These are phyloP conservation scores for Caenorhabditis panamensis DNA, from an alignment of 2,888 invertebrate species.

Conservation along the genomic window DNA sequence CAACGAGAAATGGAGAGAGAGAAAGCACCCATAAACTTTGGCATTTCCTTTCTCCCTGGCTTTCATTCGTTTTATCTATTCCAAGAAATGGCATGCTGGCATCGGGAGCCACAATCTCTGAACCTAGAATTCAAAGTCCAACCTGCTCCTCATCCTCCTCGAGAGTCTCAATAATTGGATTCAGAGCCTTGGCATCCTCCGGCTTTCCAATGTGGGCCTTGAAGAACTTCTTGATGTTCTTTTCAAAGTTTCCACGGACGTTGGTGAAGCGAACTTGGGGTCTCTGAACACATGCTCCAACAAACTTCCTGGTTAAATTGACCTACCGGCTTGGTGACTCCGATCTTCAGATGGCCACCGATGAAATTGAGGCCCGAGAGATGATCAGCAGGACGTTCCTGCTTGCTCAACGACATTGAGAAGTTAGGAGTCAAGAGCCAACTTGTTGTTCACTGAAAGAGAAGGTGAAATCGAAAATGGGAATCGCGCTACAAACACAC, in stretches of 20 bases:
- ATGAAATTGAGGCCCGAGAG: conserved; percentile 33
- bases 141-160: conserved; percentile 36
- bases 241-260: not conserved
- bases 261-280: conserved; percentile 3
- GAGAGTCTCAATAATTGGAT: not conserved
- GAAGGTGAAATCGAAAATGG: not conserved
- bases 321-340: conserved; percentile 18
- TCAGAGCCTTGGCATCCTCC: conserved; percentile 3
- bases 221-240: conserved; percentile 31
- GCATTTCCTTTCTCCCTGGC: not conserved
- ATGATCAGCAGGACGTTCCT: conserved; percentile 26
- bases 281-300: not conserved
- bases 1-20: no score
- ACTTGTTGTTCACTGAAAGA: not conserved
- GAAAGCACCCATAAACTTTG: not conserved
- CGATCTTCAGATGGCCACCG: conserved; percentile 28
- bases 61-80: not conserved
- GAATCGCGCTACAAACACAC: not conserved
- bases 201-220: conserved; percentile 33
- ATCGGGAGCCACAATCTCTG: no score
- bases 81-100: no score
- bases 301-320: not conserved
- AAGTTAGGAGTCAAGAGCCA: not conserved
- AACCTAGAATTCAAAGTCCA: conserved; percentile 9
- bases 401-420: conserved; percentile 37